Percentiles rank a stretch among this genome's conserved stretches.
Evolutionary conservation across 2,888 invertebrate genomes (phyloP).

Genomic region (Tridacna crocea): DNA sequence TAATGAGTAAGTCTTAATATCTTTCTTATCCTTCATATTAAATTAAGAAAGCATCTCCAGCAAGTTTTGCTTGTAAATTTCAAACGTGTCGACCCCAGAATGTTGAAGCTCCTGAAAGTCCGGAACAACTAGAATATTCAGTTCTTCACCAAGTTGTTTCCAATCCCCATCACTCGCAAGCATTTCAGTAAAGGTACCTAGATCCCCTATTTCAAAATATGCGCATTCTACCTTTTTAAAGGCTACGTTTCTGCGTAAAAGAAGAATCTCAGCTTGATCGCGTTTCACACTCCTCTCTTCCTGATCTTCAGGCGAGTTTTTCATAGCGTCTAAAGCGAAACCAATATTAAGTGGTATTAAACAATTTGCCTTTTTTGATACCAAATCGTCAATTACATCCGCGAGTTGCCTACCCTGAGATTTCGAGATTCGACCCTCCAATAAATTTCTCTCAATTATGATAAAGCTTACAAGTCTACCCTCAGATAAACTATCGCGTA

Average conservation of each 20-base stretch:
- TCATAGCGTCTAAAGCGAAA: not conserved
- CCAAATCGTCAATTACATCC: not conserved
- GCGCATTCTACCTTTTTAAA: constrained; percentile 1
- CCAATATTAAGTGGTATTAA: not conserved
- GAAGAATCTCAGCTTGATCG: not conserved
- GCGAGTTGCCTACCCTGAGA: not conserved
- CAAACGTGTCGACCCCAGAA: no score
- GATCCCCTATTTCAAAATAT: no score
- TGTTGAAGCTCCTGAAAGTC: no score
- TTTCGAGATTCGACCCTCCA: constrained; percentile 2
- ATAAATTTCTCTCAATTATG: not conserved
- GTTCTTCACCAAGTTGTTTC: no score
- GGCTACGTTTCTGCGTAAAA: not conserved
- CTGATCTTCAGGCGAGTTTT: not conserved
- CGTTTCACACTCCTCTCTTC: not conserved
- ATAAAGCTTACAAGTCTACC: not conserved
- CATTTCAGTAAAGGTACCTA: no score
- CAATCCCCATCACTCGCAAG: no score
- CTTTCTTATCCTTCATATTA: no score
- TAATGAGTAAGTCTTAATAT: no score
- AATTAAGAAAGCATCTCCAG: no score
- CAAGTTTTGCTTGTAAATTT: no score
- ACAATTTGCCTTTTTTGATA: not conserved
- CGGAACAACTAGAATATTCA: no score
- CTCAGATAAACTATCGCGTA: not conserved